Evolutionary conservation across 1,140 invertebrate species (phyloP), one percentile per base, ranked within the genome.

Genomic region (Leucophenga varia): DNA sequence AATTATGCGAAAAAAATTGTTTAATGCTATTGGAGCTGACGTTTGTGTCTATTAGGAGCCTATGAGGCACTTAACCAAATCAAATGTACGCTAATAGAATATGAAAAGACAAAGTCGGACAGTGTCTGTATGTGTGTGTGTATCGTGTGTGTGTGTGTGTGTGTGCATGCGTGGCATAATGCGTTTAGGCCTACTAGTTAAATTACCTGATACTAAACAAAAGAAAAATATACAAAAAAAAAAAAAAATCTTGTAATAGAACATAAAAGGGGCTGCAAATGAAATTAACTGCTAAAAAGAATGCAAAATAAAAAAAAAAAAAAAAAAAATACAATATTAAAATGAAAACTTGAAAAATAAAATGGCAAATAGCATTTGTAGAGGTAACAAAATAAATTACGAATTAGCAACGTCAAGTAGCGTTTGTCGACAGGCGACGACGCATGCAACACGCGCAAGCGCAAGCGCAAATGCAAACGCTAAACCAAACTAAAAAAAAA

Each of bases 11-110:
- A n/a, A n/a, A n/a, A n/a, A n/a, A n/a, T n/a, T n/a, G n/a, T n/a
- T n/a, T n/a, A n/a, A n/a, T n/a, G n/a, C n/a, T n/a, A n/a, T n/a
- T n/a, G n/a, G n/a, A n/a, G n/a, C n/a, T n/a, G n/a, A n/a, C n/a
- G n/a, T n/a, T n/a, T n/a, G n/a, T n/a, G n/a, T n/a, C n/a, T n/a
- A n/a, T n/a, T n/a, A n/a, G n/a, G n/a, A n/a, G n/a, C n/a, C n/a
- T n/a, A n/a, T n/a, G n/a, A n/a, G n/a, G 59, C 63, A 67, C 61
- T 67, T 65, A 67, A 67, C 63, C 63, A 67, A 67, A 67, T 67
- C 64, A 51, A 68, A 68, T 67, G 37, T 28, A 55, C 28, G 35
- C 25, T 30, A 51, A 44, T 40, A 16, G 49, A 47, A 41, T 41
- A 34, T 47, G 53, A 59, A 51, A 55, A 46, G 46, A 58, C 63